Evolutionary conservation across 1,140 invertebrate species (phyloP).

Genomic region (Drosophila jambulina): DNA sequence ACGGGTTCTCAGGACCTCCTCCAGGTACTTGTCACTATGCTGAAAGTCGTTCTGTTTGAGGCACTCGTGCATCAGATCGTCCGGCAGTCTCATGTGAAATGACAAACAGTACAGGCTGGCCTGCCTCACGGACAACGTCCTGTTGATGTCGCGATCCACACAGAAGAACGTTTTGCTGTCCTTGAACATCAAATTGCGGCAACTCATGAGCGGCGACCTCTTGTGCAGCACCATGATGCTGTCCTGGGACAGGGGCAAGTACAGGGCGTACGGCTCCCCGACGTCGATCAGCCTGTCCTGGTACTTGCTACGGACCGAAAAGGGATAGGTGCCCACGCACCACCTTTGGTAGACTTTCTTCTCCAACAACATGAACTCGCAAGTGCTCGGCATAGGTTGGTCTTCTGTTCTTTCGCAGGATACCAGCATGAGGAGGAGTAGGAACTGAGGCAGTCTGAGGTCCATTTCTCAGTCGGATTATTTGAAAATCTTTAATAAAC

Average conservation of each 20-base stretch:
- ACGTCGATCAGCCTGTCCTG: conserved; percentile 43
- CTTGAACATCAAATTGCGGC: conserved; percentile 6
- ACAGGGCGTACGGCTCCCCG: conserved; percentile 44
- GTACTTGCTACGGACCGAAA: conserved; percentile 31
- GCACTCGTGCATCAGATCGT: conserved; percentile 57
- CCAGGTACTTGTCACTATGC: background rate
- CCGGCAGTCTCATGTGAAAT: conserved; percentile 59
- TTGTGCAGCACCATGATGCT: conserved; percentile 45
- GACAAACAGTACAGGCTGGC: conserved; percentile 46
- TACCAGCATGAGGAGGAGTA: background rate
- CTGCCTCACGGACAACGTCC: conserved; percentile 1
- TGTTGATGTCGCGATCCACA: background rate
- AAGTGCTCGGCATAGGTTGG: too few species aligned
- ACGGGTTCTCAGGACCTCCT: conserved; percentile 19
- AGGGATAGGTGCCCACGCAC: conserved; percentile 41
- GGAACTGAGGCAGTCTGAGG: too few species aligned
- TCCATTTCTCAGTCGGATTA: background rate
- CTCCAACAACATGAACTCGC: conserved; percentile 14
- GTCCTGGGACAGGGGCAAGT: conserved; percentile 28
- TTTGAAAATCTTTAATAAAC: too few species aligned
- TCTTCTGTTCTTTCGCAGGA: too few species aligned
- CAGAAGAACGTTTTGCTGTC: conserved; percentile 35
- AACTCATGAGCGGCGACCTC: conserved; percentile 26
- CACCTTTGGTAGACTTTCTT: background rate
- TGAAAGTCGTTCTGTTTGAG: background rate